Evolutionary conservation across 2,113 vertebrate species (phyloP).

Genomic region (Pao palembangensis): DNA sequence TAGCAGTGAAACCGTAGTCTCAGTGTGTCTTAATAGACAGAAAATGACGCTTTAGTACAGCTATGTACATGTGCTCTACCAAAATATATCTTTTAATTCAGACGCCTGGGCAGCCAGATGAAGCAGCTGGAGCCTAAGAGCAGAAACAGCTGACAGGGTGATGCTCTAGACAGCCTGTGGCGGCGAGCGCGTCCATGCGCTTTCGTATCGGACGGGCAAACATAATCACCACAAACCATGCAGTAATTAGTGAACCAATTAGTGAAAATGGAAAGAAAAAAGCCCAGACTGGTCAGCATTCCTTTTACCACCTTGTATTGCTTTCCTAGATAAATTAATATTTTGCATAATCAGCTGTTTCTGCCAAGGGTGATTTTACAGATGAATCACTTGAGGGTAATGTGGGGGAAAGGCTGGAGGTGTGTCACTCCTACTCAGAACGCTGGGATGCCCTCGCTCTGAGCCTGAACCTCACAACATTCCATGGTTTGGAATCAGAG

Average conservation of each 20-base stretch:
- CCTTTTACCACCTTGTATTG: conserved; percentile 9
- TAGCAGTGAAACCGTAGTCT: conserved; percentile 18
- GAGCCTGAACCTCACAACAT: neutral
- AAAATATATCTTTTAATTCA: conserved; percentile 22
- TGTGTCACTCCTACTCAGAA: neutral
- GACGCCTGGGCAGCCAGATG: neutral
- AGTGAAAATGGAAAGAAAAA: conserved; percentile 17
- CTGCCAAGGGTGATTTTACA: conserved; percentile 12
- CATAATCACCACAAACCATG: conserved; percentile 45
- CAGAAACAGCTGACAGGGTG: conserved; percentile 13
- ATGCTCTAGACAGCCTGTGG: conserved; percentile 18
- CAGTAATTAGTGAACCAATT: conserved; percentile 46
- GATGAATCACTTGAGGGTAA: neutral
- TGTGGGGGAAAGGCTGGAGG: neutral
- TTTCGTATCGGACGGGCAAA: conserved; percentile 38
- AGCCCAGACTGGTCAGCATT: conserved; percentile 6
- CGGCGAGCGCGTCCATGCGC: conserved; percentile 25
- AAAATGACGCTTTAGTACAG: neutral
- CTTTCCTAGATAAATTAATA: conserved; percentile 10
- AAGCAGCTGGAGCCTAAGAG: conserved; percentile 11
- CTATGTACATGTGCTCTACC: conserved; percentile 13
- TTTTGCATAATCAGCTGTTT: conserved; percentile 21
- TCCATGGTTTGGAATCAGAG: conserved; percentile 23
- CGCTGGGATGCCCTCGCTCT: neutral
- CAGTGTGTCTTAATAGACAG: conserved; percentile 19